Percentiles rank a stretch among this genome's conserved stretches.
Conservation (phyloP, 2,113 vertebrate species). For the Orcinus orca region DNA sequence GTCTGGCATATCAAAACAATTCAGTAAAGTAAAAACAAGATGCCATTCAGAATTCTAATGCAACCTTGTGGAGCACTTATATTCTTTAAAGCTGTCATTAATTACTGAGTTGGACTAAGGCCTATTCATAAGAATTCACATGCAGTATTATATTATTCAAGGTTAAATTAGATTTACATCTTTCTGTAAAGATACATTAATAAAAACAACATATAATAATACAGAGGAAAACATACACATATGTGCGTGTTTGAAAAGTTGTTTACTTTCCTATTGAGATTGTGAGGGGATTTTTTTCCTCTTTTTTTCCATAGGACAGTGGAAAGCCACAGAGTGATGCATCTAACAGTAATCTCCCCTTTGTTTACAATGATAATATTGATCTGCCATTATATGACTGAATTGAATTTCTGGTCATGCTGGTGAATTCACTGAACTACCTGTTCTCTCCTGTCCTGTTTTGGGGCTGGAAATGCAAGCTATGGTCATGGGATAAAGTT, state of each 20-base stretch:
- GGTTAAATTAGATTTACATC: background rate
- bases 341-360: background rate
- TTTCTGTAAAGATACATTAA: background rate
- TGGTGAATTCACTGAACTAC: background rate
- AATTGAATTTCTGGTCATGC: background rate
- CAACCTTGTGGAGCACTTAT: background rate
- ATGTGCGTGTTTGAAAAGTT: background rate
- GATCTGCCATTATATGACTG: background rate
- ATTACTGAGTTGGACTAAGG: background rate
- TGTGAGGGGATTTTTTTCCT: background rate
- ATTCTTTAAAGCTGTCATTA: background rate
- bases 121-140: background rate
- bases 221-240: background rate
- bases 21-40: conserved; percentile 29
- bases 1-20: conserved; percentile 22
- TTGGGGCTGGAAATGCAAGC: background rate
- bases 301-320: background rate
- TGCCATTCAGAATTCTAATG: background rate
- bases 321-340: background rate
- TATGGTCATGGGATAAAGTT: background rate
- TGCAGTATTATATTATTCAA: background rate
- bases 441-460: background rate
- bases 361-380: background rate
- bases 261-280: background rate
- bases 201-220: background rate